Evolutionary conservation across 2,113 vertebrate genomes (phyloP), one percentile per base, ranked within the genome.

Genomic region (Nibea albiflora): DNA sequence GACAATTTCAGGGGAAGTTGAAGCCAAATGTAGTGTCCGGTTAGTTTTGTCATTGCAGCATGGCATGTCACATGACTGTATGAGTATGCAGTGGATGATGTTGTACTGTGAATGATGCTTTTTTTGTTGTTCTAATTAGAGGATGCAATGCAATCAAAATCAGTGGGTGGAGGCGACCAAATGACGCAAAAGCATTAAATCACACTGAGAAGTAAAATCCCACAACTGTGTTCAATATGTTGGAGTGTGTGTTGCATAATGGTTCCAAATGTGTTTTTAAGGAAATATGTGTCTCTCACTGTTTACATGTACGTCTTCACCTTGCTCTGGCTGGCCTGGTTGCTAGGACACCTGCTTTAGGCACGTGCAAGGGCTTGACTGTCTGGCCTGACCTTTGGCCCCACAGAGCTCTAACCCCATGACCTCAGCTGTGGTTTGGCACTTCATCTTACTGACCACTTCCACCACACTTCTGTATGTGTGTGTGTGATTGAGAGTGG

Each of bases 321-420:
- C 77, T 80, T 47, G 42, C 42, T 47, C 72, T 63, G 56, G 9
- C 28, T 53, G 35, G 50, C 65, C 52, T 73, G 70, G 93, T 91
- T 94, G 94, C 90, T 87, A 85, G 86, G 93, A 91, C 81, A 93
- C 86, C 88, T 89, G 89, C 78, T 81, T 9, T 28, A 80, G 85
- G 74, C 91, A 91, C 73, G 65, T 87, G 89, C 81, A 82, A 65
- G 81, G 80, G 73, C 64, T 65, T 68, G 80, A 86, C 84, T 22
- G 67, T 77, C 64, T 20, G 63, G 56, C 50, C 60, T 85, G 89
- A 93, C 80, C 84, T 90, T 78, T 92, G 85, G 91, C 85, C 88
- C 67, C 75, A 66, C 56, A 72, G 78, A 78, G 62, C 64, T 74
- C 28, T 24, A 67, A 87, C 76, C n/a, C 76, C 57, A 44, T 57